Evolutionary conservation across 1,140 invertebrate species (phyloP), one percentile per base, ranked within the genome.

Genomic region (Dendroctonus valens): DNA sequence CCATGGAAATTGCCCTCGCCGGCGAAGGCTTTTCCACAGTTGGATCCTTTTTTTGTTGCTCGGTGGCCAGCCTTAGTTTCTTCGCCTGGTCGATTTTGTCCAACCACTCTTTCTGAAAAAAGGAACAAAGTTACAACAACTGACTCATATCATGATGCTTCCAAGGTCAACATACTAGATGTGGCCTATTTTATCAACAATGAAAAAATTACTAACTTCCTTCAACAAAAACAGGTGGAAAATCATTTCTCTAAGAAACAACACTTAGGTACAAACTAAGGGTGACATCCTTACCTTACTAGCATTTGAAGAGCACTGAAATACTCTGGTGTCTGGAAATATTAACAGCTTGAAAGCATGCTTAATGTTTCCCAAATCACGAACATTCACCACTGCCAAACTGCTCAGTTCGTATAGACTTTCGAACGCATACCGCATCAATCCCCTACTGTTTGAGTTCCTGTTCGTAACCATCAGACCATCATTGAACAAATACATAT

Each of bases 401-500:
- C 87, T 94, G 75, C 93, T 93, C 3, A 98, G 82, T 72, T 96
- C 92, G 78, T 98, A 97, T 72, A 92, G 86, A 5, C 86, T 87
- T 79, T 96, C 89, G 81, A 95, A 94, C 79, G 93, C 91, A 75
- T 96, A 94, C 69, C 91, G 86, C 69, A 93, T 92, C 48, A 89
- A 89, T 26, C 91, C 91, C 72, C 90, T 82, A 69, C 86, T 87
- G 69, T 89, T 86, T 57, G 86, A 82, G 69, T 92, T 86, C 85
- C 89, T 91, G 6, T 85, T 86, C 39, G 83, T 80, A 49, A 85
- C 68, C 79, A 83, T 81, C 49, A 85, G 77, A 63, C 82, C 81
- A 79, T 98, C 95, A 77, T 91, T 96, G 64, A 98, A 91, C 44
- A 98, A 85, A 79, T 96, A 97, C n/a, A 91, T 91, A 75, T 95